phyloP scores from a whole-genome alignment of 23 tunicate species.

The Pegea sp. region DNA sequence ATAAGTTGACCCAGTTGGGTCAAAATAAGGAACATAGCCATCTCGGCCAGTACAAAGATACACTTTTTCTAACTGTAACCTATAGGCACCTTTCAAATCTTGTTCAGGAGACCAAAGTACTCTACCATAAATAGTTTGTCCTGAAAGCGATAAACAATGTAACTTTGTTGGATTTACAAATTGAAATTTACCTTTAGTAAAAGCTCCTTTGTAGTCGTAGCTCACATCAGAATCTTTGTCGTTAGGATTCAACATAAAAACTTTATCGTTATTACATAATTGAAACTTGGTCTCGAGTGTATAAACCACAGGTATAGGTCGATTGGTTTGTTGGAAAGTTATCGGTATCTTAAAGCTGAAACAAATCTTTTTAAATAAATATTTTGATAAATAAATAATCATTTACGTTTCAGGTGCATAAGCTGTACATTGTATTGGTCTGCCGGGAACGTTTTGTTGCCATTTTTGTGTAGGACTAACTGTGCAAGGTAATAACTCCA shows the following conservation, averaged over 20 bases:
- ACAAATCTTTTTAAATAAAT: background rate
- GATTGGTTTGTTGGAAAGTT: constrained; percentile 81
- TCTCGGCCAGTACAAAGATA: constrained; percentile 91
- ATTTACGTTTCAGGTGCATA: constrained; percentile 49
- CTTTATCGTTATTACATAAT: constrained; percentile 82
- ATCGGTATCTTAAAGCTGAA: constrained; percentile 65
- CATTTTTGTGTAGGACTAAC: constrained; percentile 77
- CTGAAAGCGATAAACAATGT: constrained; percentile 7
- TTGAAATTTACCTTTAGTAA: constrained; percentile 49
- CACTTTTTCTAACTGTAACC: constrained; percentile 77
- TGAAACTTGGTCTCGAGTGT: constrained; percentile 76
- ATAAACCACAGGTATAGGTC: constrained; percentile 95
- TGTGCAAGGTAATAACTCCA: constrained; percentile 81
- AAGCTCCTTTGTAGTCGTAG: constrained; percentile 90
- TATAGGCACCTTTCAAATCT: constrained; percentile 80
- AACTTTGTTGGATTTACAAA: background rate
- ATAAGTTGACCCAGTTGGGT: constrained; percentile 74
- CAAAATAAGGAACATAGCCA: constrained; percentile 74
- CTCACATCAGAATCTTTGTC: constrained; percentile 26
- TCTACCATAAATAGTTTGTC: constrained; percentile 84
- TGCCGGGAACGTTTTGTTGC: constrained; percentile 13
- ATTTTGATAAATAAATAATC: background rate
- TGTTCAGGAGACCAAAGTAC: constrained; percentile 90
- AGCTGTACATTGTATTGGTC: constrained; percentile 54
- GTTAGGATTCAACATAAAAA: constrained; percentile 72